These are phyloP conservation scores for Otus scops DNA, from an alignment of 2,797 vertebrate species.

Conservation along the genomic window DNA sequence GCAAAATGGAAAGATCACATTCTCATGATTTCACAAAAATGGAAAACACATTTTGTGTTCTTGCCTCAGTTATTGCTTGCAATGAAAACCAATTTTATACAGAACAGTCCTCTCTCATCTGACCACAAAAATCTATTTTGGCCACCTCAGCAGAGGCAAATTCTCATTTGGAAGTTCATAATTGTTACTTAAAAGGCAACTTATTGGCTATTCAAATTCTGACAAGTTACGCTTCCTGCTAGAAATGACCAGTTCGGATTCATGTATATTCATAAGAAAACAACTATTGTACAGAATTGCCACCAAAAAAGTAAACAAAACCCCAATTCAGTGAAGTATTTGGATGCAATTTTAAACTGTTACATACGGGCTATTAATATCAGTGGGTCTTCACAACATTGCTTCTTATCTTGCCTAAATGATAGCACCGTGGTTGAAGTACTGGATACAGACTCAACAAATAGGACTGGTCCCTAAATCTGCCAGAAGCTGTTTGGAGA, in stretches of 20 bases:
- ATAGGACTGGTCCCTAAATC: not conserved
- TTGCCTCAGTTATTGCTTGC: not conserved
- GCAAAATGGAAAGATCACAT: constrained; percentile 26
- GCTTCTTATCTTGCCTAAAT: not conserved
- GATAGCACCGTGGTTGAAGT: not conserved
- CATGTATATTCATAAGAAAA: not conserved
- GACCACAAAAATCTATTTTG: not conserved
- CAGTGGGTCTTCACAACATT: not conserved
- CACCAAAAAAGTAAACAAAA: not conserved
- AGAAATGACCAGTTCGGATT: not conserved
- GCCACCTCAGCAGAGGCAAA: not conserved
- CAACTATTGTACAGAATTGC: not conserved
- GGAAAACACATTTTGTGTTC: constrained; percentile 31
- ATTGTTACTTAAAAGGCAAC: not conserved
- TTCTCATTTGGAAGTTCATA: not conserved
- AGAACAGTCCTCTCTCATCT: not conserved
- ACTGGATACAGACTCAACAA: not conserved
- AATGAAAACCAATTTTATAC: not conserved
- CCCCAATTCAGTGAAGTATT: not conserved
- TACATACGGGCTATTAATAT: not conserved
- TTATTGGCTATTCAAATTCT: not conserved
- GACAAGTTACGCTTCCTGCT: not conserved
- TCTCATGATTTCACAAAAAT: constrained; percentile 15
- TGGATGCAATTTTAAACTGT: not conserved
- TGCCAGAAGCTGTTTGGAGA: not conserved